Base-by-base conservation (phyloP, 2,888 invertebrate genomes). In the Chydorus sphaericus region DNA sequence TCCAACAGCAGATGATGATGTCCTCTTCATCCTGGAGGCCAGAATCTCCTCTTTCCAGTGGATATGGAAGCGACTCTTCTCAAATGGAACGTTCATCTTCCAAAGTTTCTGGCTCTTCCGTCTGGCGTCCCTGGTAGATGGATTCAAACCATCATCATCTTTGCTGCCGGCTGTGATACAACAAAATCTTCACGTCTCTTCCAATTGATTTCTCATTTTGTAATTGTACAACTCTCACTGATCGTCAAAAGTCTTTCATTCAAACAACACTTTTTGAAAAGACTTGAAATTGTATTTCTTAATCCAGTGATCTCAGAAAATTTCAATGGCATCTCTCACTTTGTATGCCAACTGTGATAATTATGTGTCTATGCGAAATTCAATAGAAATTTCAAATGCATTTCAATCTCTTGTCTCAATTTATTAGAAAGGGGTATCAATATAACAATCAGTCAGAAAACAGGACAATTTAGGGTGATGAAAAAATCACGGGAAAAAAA, bases 91-190 rank as follows among this genome's bases (percentile, higher is more conserved):
- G 30, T 4, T 16, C 48, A 5, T 28, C 33, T 16, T 33, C 49
- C 28, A 48, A 48, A 10, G 30, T 30, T 10, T 48, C 31, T 28
- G 23, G 37, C 18, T 36, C 23, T 23, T 49, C 48, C 8, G 55
- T 55, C 31, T 55, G 55, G 55, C 48, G 55, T 16, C 55, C 55
- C 30, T 55, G 55, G 55, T 55, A 55, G 31, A 55, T 23, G 8
- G 18, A 18, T 11, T 3, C 2, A 11, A 18, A 44, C 28, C 48
- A 23, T 30, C 36, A 44, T 44, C 44, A 44, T 36, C 36, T 4
- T n/a, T 26, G 14, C 14, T 23, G 44, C 23, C 16, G 11, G 44
- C 44, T 44, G 44, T 44, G 44, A 44, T 44, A 44, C 44, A 44
- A 23, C 20, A 18, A 23, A 11, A 16, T 18, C 18, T 44, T 44